These are phyloP conservation scores for Dynastes hyllus DNA, from an alignment of 2,888 invertebrate genomes.

Conservation along the genomic window DNA sequence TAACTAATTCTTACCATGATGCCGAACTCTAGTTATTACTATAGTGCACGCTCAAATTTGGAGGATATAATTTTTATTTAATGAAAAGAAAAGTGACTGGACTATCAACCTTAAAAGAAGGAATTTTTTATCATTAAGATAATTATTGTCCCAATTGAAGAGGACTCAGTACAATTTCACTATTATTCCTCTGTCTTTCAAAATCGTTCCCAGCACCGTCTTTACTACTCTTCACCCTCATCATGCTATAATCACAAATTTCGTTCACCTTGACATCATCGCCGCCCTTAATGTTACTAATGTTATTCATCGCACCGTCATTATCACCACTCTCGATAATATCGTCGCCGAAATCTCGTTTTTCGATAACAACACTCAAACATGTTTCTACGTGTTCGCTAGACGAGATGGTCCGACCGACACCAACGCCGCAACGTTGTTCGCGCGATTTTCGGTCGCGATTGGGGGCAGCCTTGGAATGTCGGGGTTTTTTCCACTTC, in stretches of 20 bases:
- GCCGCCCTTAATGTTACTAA: not conserved
- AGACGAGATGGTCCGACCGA: constrained; percentile 55
- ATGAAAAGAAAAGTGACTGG: constrained; percentile 1
- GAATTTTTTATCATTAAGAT: constrained; percentile 37
- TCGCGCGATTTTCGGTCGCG: constrained; percentile 63
- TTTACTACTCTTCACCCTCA: constrained; percentile 31
- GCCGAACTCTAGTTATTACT: no score
- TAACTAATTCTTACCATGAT: no score
- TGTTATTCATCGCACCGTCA: constrained; percentile 61
- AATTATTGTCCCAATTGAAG: constrained; percentile 75
- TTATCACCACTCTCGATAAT: constrained; percentile 61
- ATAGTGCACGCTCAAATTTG: no score
- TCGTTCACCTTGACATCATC: constrained; percentile 28
- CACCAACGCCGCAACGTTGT: constrained; percentile 21
- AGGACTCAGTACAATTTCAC: constrained; percentile 78
- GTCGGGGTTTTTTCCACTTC: constrained; percentile 59
- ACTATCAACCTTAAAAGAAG: constrained; percentile 44
- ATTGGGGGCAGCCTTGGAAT: constrained; percentile 48
- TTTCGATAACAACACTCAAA: constrained; percentile 70
- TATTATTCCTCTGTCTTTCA: constrained; percentile 59
- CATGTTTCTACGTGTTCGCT: constrained; percentile 72
- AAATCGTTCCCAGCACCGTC: constrained; percentile 53
- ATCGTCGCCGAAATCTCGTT: constrained; percentile 64
- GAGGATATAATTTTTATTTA: no score
- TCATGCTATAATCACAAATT: constrained; percentile 20